Conservation (phyloP, 2,797 vertebrate genomes). For the Chrosomus eos region DNA sequence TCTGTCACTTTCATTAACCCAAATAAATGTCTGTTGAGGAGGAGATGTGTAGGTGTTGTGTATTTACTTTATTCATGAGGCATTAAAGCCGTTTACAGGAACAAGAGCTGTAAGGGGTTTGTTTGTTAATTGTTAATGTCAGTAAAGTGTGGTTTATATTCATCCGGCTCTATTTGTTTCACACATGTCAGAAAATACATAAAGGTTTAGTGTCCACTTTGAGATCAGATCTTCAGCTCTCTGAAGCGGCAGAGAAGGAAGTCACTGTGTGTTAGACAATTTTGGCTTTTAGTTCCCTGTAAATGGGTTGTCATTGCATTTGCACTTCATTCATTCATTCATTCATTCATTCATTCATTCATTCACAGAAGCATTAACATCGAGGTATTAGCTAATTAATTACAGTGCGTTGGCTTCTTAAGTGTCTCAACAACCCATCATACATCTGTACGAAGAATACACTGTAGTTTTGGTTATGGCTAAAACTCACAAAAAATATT, state of each 20-base stretch:
- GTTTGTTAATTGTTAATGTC: not conserved
- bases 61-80: not conserved
- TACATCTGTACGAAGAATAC: not conserved
- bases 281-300: not conserved
- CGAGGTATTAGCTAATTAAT: not conserved
- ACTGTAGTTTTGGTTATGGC: not conserved
- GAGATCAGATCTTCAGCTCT: not conserved
- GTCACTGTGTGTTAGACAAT: not conserved
- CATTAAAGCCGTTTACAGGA: not conserved
- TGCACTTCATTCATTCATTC: not conserved
- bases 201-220: not conserved
- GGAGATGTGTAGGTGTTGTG: not conserved
- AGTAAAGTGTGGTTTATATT: not conserved
- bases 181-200: not conserved
- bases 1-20: conserved; percentile 4
- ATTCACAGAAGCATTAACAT: not conserved
- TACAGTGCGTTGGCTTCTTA: not conserved
- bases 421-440: not conserved
- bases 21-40: conserved; percentile 1
- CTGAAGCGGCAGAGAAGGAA: not conserved
- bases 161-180: not conserved
- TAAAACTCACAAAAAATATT: not conserved
- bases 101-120: not conserved
- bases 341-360: not conserved
- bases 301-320: not conserved